These are phyloP conservation scores for Apostichopus californicus DNA, from an alignment of 35 echinoderm and acorn worm genomes.

Conservation along the genomic window DNA sequence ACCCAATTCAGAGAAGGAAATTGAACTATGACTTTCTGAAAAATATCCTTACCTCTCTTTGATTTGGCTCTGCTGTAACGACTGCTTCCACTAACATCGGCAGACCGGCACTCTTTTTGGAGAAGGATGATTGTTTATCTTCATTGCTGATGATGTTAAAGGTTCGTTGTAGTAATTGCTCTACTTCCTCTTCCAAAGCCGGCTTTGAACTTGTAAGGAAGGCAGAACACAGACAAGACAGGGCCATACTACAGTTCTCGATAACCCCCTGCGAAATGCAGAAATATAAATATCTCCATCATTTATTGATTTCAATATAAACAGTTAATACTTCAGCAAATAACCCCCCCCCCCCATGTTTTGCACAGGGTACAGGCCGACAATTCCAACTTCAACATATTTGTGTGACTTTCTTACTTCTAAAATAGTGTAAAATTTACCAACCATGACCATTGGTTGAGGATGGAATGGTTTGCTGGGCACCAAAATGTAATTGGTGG, in stretches of 20 bases:
- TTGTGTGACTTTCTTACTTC: no score
- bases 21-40: no score
- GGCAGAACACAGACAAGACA: constrained; percentile 69
- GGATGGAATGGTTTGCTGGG: no score
- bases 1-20: no score
- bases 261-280: constrained; percentile 73
- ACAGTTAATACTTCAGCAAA: no score
- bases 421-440: no score
- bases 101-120: constrained; percentile 92
- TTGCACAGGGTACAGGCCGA: no score
- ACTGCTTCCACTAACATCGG: constrained; percentile 88
- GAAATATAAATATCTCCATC: not conserved
- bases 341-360: no score
- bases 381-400: no score
- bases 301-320: no score
- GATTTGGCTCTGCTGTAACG: constrained; percentile 75
- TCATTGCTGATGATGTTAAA: constrained; percentile 57
- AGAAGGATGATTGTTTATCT: constrained; percentile 70
- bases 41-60: constrained; percentile 72
- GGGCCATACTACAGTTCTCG: constrained; percentile 78
- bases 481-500: no score
- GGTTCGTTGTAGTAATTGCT: constrained; percentile 56
- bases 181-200: constrained; percentile 62
- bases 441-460: no score
- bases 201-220: constrained; percentile 66